These are phyloP conservation scores for Anneissia japonica DNA, from an alignment of 35 echinoderm and acorn worm species.

Conservation along the genomic window DNA sequence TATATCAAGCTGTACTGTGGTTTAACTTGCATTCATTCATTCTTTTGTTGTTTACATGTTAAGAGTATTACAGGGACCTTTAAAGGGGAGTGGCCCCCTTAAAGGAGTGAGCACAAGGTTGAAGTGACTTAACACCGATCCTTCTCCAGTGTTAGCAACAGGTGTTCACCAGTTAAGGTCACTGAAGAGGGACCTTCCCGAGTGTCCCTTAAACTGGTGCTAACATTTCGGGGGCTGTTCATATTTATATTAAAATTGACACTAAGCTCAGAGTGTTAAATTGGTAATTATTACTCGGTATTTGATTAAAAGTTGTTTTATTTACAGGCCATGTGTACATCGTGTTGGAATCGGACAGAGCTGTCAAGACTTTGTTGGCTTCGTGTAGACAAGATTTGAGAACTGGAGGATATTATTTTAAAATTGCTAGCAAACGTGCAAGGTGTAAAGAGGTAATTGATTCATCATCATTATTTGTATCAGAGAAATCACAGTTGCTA, in stretches of 20 bases:
- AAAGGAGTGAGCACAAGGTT: too few relatives aligned
- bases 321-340: constrained; percentile 93
- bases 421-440: constrained; percentile 88
- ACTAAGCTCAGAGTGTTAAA: too few relatives aligned
- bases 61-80: background rate
- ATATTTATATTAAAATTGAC: too few relatives aligned
- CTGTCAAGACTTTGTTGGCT: constrained; percentile 69
- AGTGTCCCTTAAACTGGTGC: too few relatives aligned
- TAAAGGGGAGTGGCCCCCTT: background rate
- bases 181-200: too few relatives aligned
- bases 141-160: background rate
- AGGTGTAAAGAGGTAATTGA: constrained; percentile 97
- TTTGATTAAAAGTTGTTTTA: background rate
- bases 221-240: too few relatives aligned
- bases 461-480: too few relatives aligned
- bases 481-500: too few relatives aligned
- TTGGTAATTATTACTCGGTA: too few relatives aligned
- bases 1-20: background rate
- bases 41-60: background rate
- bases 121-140: background rate
- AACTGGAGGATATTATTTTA: constrained; percentile 82
- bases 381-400: constrained; percentile 89
- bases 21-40: background rate
- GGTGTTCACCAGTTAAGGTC: too few relatives aligned
- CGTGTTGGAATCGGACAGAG: constrained; percentile 88